Evolutionary conservation across 2,888 invertebrate genomes (phyloP).

Genomic region (Listrodromus nycthemerus): DNA sequence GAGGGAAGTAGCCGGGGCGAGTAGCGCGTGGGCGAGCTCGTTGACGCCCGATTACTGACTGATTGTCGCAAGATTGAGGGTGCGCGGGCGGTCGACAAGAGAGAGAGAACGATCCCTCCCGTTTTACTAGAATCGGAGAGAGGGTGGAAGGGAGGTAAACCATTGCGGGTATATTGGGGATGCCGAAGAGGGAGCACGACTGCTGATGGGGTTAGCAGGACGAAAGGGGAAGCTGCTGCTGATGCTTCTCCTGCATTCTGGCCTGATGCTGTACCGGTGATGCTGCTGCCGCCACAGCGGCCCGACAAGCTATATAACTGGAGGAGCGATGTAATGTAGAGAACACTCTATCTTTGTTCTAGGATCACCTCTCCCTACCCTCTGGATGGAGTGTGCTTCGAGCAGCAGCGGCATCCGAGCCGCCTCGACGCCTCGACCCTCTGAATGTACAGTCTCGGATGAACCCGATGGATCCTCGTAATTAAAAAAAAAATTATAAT

Average conservation of each 20-base stretch:
- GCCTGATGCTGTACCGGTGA: constrained; percentile 45
- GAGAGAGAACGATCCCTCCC: constrained; percentile 62
- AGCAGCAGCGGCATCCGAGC: constrained; percentile 9
- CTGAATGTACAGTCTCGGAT: constrained; percentile 56
- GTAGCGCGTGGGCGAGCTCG: constrained; percentile 75
- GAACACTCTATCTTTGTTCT: constrained; percentile 27
- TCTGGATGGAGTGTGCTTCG: neutral
- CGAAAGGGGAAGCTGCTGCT: constrained; percentile 62
- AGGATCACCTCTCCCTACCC: constrained; percentile 8
- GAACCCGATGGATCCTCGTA: constrained; percentile 63
- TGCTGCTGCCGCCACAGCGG: constrained; percentile 27
- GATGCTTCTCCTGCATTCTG: constrained; percentile 54
- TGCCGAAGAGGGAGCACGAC: constrained; percentile 69
- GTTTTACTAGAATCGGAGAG: constrained; percentile 61
- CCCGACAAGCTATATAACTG: constrained; percentile 10
- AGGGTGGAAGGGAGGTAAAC: constrained; percentile 58
- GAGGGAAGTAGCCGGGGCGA: constrained; percentile 56
- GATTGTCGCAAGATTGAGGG: constrained; percentile 80
- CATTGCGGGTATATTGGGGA: constrained; percentile 69
- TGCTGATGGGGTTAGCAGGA: constrained; percentile 69
- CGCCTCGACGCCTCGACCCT: constrained; percentile 51
- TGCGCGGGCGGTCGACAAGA: constrained; percentile 69
- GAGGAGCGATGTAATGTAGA: constrained; percentile 25
- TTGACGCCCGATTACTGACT: constrained; percentile 80
- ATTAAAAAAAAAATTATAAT: constrained; percentile 60